These are phyloP conservation scores for Koerneria pararmatus DNA, from an alignment of 2,888 invertebrate genomes.

Conservation along the genomic window DNA sequence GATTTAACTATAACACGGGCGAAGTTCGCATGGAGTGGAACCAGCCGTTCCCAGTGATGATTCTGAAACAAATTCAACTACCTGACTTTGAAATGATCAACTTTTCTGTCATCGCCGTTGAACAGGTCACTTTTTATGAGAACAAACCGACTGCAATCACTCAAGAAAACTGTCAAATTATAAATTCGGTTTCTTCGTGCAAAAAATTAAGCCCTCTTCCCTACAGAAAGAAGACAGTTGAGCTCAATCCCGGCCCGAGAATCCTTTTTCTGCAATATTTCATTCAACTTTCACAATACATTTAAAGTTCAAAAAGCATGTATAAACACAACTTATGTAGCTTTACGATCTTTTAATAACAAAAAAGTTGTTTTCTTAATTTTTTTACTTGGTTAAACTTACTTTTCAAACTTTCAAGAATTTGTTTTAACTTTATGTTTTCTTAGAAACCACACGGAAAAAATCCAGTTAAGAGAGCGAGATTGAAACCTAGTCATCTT, in stretches of 20 bases:
- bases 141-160: not conserved
- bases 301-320: not conserved
- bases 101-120: slow-evolving; percentile 56
- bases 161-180: not conserved
- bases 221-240: no score
- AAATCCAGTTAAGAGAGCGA: not conserved
- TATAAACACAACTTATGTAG: not conserved
- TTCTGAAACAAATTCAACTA: slow-evolving; percentile 48
- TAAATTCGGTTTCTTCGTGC: slow-evolving; percentile 6
- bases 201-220: no score
- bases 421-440: no score
- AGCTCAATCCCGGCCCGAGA: no score
- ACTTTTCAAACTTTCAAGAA: no score
- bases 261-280: no score
- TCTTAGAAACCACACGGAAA: no score
- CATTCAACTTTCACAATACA: no score
- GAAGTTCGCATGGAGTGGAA: slow-evolving; percentile 60
- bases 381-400: no score
- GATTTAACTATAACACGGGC: slow-evolving; percentile 59
- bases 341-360: no score
- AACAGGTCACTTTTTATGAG: slow-evolving; percentile 37
- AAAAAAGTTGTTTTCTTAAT: no score
- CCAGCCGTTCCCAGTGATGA: slow-evolving; percentile 51
- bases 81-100: slow-evolving; percentile 58
- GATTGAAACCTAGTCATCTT: not conserved